phyloP scores from a whole-genome alignment of 1,140 invertebrate species.

The Plodia interpunctella region DNA sequence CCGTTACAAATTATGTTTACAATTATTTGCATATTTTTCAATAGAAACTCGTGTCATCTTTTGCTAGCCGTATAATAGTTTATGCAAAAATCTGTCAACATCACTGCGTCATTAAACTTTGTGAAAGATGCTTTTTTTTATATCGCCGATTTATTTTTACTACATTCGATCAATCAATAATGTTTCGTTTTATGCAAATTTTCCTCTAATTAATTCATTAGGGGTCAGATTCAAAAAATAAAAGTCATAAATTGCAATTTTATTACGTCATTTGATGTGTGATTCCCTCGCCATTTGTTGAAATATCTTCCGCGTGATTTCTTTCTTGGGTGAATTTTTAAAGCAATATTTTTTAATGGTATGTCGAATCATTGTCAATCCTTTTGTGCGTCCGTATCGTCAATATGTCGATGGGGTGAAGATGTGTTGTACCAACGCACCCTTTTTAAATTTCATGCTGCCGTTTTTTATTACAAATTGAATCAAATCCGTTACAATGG shows the following conservation, averaged over 20 bases:
- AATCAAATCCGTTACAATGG: constrained; percentile 52
- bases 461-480: constrained; percentile 67
- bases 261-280: constrained; percentile 37
- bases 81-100: constrained; percentile 34
- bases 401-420: constrained; percentile 70
- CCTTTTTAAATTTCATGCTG: constrained; percentile 66
- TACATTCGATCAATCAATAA: constrained; percentile 62
- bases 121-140: constrained; percentile 22
- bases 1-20: constrained; percentile 75
- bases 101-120: constrained; percentile 45
- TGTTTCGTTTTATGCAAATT: constrained; percentile 47
- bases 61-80: constrained; percentile 13
- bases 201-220: constrained; percentile 62
- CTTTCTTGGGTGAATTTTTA: constrained; percentile 52
- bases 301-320: constrained; percentile 59
- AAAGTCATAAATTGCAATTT: constrained; percentile 52
- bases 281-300: constrained; percentile 33
- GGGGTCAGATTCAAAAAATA: constrained; percentile 27
- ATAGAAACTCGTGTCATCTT: constrained; percentile 63
- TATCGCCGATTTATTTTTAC: constrained; percentile 47
- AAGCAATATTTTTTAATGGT: constrained; percentile 72
- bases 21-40: constrained; percentile 65
- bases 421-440: constrained; percentile 56
- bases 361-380: constrained; percentile 68
- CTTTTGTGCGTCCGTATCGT: constrained; percentile 56